Conservation (phyloP, 2,113 vertebrate species). For the Sphaerodactylus townsendi region DNA sequence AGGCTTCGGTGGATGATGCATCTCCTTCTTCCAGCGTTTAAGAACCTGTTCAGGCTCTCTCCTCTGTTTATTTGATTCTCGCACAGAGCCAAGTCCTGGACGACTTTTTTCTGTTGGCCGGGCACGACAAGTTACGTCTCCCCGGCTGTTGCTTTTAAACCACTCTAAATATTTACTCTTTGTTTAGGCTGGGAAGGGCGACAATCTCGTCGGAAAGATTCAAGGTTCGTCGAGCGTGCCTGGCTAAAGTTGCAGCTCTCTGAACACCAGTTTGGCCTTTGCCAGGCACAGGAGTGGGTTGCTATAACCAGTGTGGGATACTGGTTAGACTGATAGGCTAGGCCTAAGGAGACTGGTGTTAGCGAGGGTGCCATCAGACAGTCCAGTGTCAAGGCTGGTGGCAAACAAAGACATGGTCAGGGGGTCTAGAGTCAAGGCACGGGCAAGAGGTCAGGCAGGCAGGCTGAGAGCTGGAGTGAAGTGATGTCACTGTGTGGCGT, state of each 20-base stretch:
- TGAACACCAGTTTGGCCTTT: neutral
- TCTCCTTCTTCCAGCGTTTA: neutral
- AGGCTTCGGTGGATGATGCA: neutral
- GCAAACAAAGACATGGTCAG: no score
- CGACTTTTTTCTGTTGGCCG: neutral
- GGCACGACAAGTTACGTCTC: neutral
- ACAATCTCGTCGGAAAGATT: neutral
- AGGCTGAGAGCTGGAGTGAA: no score
- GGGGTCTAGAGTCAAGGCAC: no score
- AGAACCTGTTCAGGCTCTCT: neutral
- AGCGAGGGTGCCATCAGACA: no score
- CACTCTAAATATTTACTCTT: conserved; percentile 8
- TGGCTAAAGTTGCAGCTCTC: no score
- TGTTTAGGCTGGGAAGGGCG: neutral
- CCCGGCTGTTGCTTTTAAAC: neutral
- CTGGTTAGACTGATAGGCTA: no score
- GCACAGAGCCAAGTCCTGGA: neutral
- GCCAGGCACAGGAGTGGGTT: neutral
- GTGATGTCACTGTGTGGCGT: no score
- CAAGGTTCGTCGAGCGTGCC: neutral
- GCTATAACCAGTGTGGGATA: neutral
- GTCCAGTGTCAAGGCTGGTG: no score
- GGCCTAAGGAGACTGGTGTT: no score
- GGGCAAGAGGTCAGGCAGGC: no score
- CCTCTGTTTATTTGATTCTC: neutral